A percentile compares a stretch with the other conserved stretches of the same genome.
These are phyloP conservation scores for Acanthisitta chloris DNA, from an alignment of 2,113 vertebrate species.

Conservation along the genomic window DNA sequence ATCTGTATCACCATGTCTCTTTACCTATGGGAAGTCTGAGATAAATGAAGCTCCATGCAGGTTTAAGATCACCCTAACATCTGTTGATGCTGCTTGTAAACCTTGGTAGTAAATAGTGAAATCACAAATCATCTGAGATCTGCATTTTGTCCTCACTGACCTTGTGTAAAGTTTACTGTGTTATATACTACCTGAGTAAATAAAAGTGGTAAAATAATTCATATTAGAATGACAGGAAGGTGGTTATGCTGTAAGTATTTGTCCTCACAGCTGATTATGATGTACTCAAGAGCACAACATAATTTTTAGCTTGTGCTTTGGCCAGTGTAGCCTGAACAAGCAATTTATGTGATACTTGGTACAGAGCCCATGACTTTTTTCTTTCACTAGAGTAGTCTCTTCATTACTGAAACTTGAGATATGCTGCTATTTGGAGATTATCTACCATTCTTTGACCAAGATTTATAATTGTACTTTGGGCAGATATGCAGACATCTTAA, in stretches of 20 bases:
- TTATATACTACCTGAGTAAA: neutral
- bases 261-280: neutral
- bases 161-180: neutral
- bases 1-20: neutral
- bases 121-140: neutral
- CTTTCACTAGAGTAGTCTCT: neutral
- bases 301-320: neutral
- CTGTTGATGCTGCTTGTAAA: neutral
- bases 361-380: neutral
- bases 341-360: neutral
- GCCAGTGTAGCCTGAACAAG: neutral
- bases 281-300: neutral
- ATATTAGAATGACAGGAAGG: neutral
- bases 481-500: neutral
- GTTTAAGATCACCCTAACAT: neutral
- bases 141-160: neutral
- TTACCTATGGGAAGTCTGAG: neutral
- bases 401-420: neutral
- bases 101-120: neutral
- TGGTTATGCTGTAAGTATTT: neutral
- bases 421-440: neutral
- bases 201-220: neutral
- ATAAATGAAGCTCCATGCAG: neutral
- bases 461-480: neutral
- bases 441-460: neutral